Evolutionary conservation across 2,888 invertebrate species (phyloP), one percentile per base, ranked within the genome.

Genomic region (Melipona bicolor): DNA sequence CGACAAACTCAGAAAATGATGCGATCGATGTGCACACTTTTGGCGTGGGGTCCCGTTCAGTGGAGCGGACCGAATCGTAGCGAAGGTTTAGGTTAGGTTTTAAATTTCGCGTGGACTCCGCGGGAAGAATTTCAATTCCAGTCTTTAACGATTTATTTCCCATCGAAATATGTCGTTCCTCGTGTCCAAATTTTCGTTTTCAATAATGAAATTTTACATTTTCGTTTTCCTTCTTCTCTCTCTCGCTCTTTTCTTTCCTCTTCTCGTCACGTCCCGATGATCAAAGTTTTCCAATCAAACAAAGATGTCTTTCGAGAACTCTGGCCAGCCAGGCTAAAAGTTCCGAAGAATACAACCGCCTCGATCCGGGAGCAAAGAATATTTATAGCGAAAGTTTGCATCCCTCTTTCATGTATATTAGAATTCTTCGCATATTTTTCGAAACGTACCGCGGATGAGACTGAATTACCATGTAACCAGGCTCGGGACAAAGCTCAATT

Each of bases 401-500:
- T 61, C 32, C 54, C 49, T 27, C 69, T 65, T 50, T 21, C 68
- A 24, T 56, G 52, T 43, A 13, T 72, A 62, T 52, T 32, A 59
- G 76, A 75, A 65, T 64, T 79, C 43, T 61, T 52, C 19, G 70
- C 54, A 54, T 64, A 64, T 64, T 75, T 64, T 68, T 59, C 19
- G 59, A 36, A 67, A 62, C 24, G 64, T 24, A 59, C 49, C 73
- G 11, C 43, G n/a, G 32, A 43, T 15, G 65, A 65, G 77, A 83
- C 62, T 43, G 54, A 83, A 77, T 79, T 73, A 79, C 50, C 50
- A 19, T 54, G 69, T 75, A 75, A 74, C 65, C 65, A 64, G 21
- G 64, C 32, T 54, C 56, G 54, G 50, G 70, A 72, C 75, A 62
- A 32, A 73, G 71, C 79, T 73, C 73, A 59, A 79, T 83, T 84